Conservation (phyloP, 2,888 invertebrate species). For the Lasiommata megera region DNA sequence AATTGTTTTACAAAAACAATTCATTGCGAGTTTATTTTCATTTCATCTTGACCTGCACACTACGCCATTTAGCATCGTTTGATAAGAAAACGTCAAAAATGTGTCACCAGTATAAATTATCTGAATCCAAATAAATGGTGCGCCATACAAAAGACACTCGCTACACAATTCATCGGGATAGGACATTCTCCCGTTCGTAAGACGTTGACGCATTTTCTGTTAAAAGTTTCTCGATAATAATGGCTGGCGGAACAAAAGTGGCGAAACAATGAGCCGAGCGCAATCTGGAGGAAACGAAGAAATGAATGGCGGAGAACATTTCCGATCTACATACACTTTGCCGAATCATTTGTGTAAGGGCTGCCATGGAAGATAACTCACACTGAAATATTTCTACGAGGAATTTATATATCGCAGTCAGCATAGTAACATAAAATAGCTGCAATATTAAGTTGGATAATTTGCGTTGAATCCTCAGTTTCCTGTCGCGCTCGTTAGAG, state of each 20-base stretch:
- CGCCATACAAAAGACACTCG: neutral
- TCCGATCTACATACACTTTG: conserved; percentile 5
- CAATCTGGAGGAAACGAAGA: conserved; percentile 20
- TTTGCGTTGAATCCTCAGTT: no score
- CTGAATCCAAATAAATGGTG: neutral
- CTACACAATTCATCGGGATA: neutral
- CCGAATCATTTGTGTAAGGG: neutral
- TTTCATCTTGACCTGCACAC: no score
- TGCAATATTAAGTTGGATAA: no score
- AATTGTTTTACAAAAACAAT: no score
- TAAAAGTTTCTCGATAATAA: conserved; percentile 30
- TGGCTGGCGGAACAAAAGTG: conserved; percentile 27
- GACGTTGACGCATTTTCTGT: conserved; percentile 20
- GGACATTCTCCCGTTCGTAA: conserved; percentile 7
- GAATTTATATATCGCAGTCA: no score
- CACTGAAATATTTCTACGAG: neutral
- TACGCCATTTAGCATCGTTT: no score
- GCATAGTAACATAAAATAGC: no score
- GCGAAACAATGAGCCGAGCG: conserved; percentile 24
- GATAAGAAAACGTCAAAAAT: neutral
- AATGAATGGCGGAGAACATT: conserved; percentile 12
- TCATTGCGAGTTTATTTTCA: no score
- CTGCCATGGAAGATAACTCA: neutral
- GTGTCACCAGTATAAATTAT: neutral
- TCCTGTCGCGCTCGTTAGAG: no score